phyloP scores from a whole-genome alignment of 2,888 invertebrate genomes.

The Ennomos quercinarius region DNA sequence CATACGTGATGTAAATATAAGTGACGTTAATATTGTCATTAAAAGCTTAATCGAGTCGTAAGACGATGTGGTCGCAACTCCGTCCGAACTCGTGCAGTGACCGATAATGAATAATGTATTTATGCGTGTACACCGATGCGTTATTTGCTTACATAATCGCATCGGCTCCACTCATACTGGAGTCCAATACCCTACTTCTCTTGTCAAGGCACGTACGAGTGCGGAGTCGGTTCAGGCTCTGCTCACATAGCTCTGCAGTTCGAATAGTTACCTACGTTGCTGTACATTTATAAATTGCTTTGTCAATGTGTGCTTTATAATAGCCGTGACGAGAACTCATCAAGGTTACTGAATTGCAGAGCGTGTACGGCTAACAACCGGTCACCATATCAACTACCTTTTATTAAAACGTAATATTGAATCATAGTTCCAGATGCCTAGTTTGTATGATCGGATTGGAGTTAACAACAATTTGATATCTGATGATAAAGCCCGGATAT shows the following conservation, averaged over 20 bases:
- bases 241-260: constrained; percentile 69
- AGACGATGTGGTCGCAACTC: constrained; percentile 45
- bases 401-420: constrained; percentile 28
- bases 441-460: no score
- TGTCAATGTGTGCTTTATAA: constrained; percentile 60
- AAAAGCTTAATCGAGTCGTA: constrained; percentile 47
- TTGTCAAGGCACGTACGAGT: constrained; percentile 72
- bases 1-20: constrained; percentile 41
- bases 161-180: constrained; percentile 56
- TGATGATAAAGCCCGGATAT: constrained; percentile 31
- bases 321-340: constrained; percentile 53
- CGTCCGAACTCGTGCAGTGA: constrained; percentile 64
- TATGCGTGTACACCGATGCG: constrained; percentile 55
- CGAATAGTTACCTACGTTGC: constrained; percentile 53
- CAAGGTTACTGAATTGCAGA: constrained; percentile 62
- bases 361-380: constrained; percentile 49
- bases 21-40: constrained; percentile 42
- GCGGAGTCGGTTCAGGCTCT: constrained; percentile 59
- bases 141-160: constrained; percentile 79
- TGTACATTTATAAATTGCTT: constrained; percentile 57
- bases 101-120: constrained; percentile 75
- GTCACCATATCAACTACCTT: constrained; percentile 44
- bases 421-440: constrained; percentile 17
- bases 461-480: background rate
- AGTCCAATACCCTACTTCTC: constrained; percentile 73